Conservation (phyloP, 2,113 vertebrate genomes). For the Crotalus viridis region DNA sequence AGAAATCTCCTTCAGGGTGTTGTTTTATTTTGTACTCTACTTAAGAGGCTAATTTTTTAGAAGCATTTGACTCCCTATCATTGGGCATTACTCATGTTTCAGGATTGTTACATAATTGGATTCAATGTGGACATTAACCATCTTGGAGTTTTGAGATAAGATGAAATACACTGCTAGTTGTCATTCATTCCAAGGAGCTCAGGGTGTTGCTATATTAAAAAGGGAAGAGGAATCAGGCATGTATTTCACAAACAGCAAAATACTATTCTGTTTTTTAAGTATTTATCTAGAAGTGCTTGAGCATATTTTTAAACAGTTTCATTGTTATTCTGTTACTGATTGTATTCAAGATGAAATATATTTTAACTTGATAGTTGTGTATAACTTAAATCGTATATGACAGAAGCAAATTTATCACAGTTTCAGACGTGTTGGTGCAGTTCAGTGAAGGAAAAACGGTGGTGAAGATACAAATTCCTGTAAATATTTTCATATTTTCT, state of each 20-base stretch:
- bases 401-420: background rate
- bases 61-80: slow-evolving; percentile 51
- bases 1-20: slow-evolving; percentile 59
- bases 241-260: slow-evolving; percentile 19
- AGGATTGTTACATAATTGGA: slow-evolving; percentile 45
- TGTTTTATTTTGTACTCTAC: slow-evolving; percentile 50
- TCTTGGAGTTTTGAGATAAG: slow-evolving; percentile 47
- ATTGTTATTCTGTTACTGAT: slow-evolving; percentile 5
- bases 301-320: background rate
- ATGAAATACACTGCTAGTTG: slow-evolving; percentile 48
- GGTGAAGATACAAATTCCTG: background rate
- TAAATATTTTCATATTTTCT: background rate
- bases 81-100: slow-evolving; percentile 53
- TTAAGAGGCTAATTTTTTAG: slow-evolving; percentile 40
- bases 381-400: background rate
- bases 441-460: background rate
- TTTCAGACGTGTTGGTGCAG: background rate
- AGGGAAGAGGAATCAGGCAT: slow-evolving; percentile 17
- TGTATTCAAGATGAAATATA: background rate
- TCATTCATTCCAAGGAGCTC: slow-evolving; percentile 47
- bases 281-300: background rate
- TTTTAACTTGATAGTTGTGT: background rate
- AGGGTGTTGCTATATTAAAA: slow-evolving; percentile 34
- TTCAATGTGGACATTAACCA: slow-evolving; percentile 49
- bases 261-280: slow-evolving; percentile 33